Evolutionary conservation across 2,888 invertebrate genomes (phyloP), one percentile per base, ranked within the genome.

Genomic region (Pristionchus mayeri): DNA sequence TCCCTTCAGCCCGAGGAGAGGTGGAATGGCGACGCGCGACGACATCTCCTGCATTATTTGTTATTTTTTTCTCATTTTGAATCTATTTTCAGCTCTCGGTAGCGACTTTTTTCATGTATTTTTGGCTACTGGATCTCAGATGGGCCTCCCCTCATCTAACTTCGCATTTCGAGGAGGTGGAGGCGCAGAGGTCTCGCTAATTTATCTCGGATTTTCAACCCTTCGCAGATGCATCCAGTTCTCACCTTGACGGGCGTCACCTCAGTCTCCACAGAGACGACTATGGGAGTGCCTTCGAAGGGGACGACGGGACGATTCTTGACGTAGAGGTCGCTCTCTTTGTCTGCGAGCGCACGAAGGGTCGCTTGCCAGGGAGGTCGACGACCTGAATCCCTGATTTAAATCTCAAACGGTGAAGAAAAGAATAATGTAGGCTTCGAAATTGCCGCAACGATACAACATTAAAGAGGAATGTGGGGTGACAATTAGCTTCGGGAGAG

Each of bases 21-120:
- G 81, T 9, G 81, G 81, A 60, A 82, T 52, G 24, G 81, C 81
- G 44, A 82, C 81, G 21, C 18, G 37, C 13, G 76, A 78, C 16
- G 80, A 80, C 80, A 80, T 80, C 18, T 27, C 37, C 80, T 80
- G 79, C 1, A 24, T 21, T 50, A 30, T 30, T 63, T 63, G 34
- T 11, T 4, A n/a, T 18, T 54, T 54, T 18, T n/a, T n/a, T n/a
- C n/a, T n/a, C n/a, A n/a, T n/a, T n/a, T n/a, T n/a, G n/a, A n/a
- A n/a, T n/a, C n/a, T n/a, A n/a, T n/a, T n/a, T n/a, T n/a, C n/a
- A n/a, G n/a, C n/a, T n/a, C n/a, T n/a, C n/a, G n/a, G n/a, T n/a
- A n/a, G n/a, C n/a, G n/a, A n/a, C n/a, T n/a, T n/a, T n/a, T n/a
- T n/a, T n/a, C n/a, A n/a, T n/a, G n/a, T n/a, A n/a, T 27, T 30